Evolutionary conservation across 2,888 invertebrate species (phyloP), one percentile per base, ranked within the genome.

Genomic region (Eupeodes latifasciatus): DNA sequence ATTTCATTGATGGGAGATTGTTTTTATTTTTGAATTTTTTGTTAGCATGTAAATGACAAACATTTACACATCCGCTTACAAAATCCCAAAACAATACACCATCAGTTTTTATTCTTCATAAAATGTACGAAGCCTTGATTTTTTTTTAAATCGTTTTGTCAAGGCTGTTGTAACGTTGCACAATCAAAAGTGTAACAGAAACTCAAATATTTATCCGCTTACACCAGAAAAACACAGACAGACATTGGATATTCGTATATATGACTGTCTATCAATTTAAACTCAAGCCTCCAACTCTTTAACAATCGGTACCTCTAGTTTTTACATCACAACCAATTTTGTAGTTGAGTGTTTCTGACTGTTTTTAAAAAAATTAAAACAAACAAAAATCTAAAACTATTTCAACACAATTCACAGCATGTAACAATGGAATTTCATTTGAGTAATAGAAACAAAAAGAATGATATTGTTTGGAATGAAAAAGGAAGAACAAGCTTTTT

Each of bases 131-230:
- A 55, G 3, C n/a, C 14, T 7, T 11, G 1, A 34, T 19, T 55
- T 14, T 53, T 55, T 14, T 19, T 71, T 55, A 3, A 44, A 4
- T 10, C 4, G 12, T 59, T 9, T n/a, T 71, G 11, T 71, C 40
- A n/a, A 57, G 34, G 47, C 27, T 53, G 72, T 59, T 71, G 69
- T 81, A 71, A 81, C 81, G 64, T 59, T 71, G 71, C 27, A 71
- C 62, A 64, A 71, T 19, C 64, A 64, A 40, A 71, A 74, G 36
- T 77, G 85, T 66, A 59, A 81, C 76, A 72, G 71, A 61, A 72
- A 72, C 76, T 57, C 76, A 81, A 85, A 81, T 81, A 81, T 85
- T 85, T 81, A 81, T 81, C 71, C 57, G 44, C 59, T 81, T 85
- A 76, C 51, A 81, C 49, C 27, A 27, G 27, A 81, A 57, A 44